Evolutionary conservation across 2,888 invertebrate species (phyloP), one percentile per base, ranked within the genome.

Genomic region (Drosophila infuscata): DNA sequence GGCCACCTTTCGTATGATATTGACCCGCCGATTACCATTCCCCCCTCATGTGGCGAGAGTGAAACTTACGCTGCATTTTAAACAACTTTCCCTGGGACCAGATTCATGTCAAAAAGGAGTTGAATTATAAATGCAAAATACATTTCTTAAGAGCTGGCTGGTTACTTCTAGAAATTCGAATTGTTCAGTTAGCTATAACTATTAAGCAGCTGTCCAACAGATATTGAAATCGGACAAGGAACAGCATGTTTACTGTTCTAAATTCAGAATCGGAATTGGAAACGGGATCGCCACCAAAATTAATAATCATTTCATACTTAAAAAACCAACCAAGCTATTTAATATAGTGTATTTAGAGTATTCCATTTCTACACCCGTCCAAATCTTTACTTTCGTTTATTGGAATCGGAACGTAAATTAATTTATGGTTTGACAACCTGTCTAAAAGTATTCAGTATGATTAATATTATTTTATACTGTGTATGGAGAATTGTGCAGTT

Each of bases 11-110:
- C 56, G 8, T 11, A 11, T 48, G 51, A 62, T 58, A 43, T 51
- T 61, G 62, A 63, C 59, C 74, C 46, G 49, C 41, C 59, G 61
- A 49, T 65, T 64, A 74, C 11, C 43, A 68, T 69, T 62, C 58
- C 33, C 33, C 51, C 9, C 48, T 58, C 25, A 9, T 20, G 29
- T 38, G n/a, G 48, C 36, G 35, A 65, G 62, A 62, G 62, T 60
- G 65, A 76, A 80, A 71, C 67, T 74, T 46, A 48, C 29, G 53
- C 61, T 29, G 33, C 2, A 33, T 15, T 38, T 35, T 36, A 6
- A 35, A 30, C 15, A 59, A 63, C 70, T 74, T 73, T 73, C 73
- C 67, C 74, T 54, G 36, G 20, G 11, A 30, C 15, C 30, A 32
- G 20, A 54, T 25, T 46, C 25, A 25, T 46, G 25, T 4, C 46